Evolutionary conservation across 2,888 invertebrate species (phyloP), one percentile per base, ranked within the genome.

Genomic region (Ectemnius lituratus): DNA sequence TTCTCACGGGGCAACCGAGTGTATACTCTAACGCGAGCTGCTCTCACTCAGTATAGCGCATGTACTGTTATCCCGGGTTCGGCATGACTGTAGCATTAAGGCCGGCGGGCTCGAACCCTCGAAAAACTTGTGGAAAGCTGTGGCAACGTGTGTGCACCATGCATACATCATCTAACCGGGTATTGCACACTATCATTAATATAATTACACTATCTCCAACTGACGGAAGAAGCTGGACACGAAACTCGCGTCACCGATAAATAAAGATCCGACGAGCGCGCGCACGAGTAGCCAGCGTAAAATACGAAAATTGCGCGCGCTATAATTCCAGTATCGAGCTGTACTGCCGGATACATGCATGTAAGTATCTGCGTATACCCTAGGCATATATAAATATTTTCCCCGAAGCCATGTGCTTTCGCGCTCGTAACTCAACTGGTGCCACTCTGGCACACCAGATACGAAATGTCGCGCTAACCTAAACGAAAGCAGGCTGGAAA

Each of bases 1-100:
- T 78, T 76, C 76, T 77, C 76, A 76, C 76, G 76, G 27, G 65
- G 23, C 37, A 28, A 16, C 49, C 27, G 62, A 49, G 23, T 37
- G 37, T 62, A 46, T 62, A 62, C 49, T n/a, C 11, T 23, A 20
- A 4, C 27, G 27, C 13, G 27, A 46, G 62, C 59, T 67, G 60
- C 79, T 79, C 72, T 79, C 72, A 75, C 46, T 62, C 70, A 65
- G 37, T 62, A 16, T 59, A 59, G n/a, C 64, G 28, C 13, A 37
- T 37, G 62, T 67, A 62, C 79, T 79, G 75, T 79, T 75, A 79
- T 52, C 62, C 70, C 47, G 49, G 65, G 37, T 62, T 23, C 62
- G 62, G n/a, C 64, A 56, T 27, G 64, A 64, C 49, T 61, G 28
- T 18, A 14, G 11, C n/a, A 52, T 56, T 56, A 56, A 0, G n/a